These are phyloP conservation scores for Petaurus breviceps DNA, from an alignment of 2,113 vertebrate genomes.

Conservation along the genomic window DNA sequence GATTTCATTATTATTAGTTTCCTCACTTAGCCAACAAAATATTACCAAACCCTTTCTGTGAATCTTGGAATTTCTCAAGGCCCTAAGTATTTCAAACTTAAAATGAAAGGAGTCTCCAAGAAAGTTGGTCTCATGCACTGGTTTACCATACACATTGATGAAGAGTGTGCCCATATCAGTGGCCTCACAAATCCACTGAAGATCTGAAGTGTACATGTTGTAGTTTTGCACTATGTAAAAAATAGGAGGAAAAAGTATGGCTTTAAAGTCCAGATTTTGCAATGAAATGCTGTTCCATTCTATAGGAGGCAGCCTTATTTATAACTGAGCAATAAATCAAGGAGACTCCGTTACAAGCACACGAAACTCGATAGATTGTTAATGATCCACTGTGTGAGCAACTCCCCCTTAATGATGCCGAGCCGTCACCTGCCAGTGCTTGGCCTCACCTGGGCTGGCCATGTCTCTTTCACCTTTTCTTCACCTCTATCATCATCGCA, in stretches of 20 bases:
- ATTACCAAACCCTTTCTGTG: background rate
- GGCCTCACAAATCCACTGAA: background rate
- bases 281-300: background rate
- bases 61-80: background rate
- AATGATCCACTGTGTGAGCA: background rate
- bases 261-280: slow-evolving; percentile 16
- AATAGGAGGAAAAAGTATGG: background rate
- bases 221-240: background rate
- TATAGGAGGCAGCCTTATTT: slow-evolving; percentile 17
- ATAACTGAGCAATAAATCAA: background rate
- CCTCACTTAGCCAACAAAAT: background rate
- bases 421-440: background rate
- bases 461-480: background rate
- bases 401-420: background rate
- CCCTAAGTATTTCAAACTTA: background rate
- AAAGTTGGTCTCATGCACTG: background rate
- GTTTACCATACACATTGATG: background rate
- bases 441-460: background rate
- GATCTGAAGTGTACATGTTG: background rate
- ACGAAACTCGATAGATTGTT: background rate
- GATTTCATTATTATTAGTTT: background rate
- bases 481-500: background rate
- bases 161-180: background rate
- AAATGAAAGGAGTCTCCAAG: background rate
- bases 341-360: background rate